Conservation (phyloP, 2,888 invertebrate genomes). For the Heterodera filipjevi region DNA sequence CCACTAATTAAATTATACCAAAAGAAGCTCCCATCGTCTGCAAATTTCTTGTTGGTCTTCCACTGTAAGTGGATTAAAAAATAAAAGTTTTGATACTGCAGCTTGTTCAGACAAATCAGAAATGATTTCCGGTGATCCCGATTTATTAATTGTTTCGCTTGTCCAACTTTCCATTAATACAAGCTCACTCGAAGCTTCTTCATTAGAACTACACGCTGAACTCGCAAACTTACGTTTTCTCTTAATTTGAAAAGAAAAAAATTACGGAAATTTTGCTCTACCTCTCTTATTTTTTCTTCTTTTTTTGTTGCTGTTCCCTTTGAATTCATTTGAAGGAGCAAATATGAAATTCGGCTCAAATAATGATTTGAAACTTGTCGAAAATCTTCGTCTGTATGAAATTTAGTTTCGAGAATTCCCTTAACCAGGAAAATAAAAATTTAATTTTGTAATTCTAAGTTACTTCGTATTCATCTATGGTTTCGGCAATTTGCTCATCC, state of each 20-base stretch:
- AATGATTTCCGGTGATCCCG: background rate
- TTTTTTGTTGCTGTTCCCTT: background rate
- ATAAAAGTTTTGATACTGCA: background rate
- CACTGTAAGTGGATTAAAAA: background rate
- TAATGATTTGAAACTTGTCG: background rate
- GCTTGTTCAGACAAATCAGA: background rate
- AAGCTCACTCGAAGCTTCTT: background rate
- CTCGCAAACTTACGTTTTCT: background rate
- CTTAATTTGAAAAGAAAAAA: background rate
- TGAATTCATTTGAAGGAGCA: background rate
- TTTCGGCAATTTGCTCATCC: background rate
- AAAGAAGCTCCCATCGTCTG: background rate
- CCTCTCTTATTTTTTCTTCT: background rate
- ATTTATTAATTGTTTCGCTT: background rate
- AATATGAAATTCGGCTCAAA: background rate
- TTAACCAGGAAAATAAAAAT: background rate
- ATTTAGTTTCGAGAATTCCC: background rate
- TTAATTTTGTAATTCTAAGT: background rate
- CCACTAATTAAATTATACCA: background rate
- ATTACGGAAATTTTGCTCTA: background rate
- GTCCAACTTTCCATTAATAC: background rate
- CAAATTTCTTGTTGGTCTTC: background rate
- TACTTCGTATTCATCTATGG: background rate
- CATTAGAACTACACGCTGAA: background rate
- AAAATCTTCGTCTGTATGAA: background rate